Evolutionary conservation across 2,113 vertebrate species (phyloP).

Genomic region (Dunckerocampus dactyliophorus): DNA sequence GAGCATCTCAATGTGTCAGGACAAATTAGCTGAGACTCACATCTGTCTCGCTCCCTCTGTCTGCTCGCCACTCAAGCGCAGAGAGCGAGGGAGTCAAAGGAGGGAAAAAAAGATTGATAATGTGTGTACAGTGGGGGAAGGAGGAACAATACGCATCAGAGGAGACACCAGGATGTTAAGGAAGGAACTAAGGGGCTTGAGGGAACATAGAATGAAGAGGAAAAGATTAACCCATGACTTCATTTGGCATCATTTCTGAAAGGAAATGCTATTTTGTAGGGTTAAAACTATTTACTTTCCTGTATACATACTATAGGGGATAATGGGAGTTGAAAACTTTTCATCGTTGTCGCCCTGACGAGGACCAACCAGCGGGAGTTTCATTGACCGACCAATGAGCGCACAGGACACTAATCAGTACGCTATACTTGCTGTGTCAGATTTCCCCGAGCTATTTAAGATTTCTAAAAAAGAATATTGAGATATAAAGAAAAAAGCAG

Average conservation of each 20-base stretch:
- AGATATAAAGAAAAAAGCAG: too few species aligned
- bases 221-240: neutral
- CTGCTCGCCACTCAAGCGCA: constrained; percentile 67
- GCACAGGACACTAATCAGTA: too few species aligned
- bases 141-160: constrained; percentile 51
- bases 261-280: neutral
- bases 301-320: too few species aligned
- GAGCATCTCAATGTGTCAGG: constrained; percentile 63
- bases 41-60: constrained; percentile 72
- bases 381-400: too few species aligned
- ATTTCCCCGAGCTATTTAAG: too few species aligned
- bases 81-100: constrained; percentile 31
- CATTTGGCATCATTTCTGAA: neutral
- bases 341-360: too few species aligned
- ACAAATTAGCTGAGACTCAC: constrained; percentile 74
- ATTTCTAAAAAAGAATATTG: too few species aligned
- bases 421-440: too few species aligned
- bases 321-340: too few species aligned
- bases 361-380: too few species aligned
- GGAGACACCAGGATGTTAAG: constrained; percentile 7
- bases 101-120: constrained; percentile 55
- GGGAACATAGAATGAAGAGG: constrained; percentile 15
- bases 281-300: too few species aligned
- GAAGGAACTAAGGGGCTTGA: neutral
- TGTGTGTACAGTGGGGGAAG: constrained; percentile 45